A percentile compares a stretch with the other conserved stretches of the same genome.
Evolutionary conservation across 2,888 invertebrate species (phyloP).

Genomic region (Cephus pulcher): DNA sequence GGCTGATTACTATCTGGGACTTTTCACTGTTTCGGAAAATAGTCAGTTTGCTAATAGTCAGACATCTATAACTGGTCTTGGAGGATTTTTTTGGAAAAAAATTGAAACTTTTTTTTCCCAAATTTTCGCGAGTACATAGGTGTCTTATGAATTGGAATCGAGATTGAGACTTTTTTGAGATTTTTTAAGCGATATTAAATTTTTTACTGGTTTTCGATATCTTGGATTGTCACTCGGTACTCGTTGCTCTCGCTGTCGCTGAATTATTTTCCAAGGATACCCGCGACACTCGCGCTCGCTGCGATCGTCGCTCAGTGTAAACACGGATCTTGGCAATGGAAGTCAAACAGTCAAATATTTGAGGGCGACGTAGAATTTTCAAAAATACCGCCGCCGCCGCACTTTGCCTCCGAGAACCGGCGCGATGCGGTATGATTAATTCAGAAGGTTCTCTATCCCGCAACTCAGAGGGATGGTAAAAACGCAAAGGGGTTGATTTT

Average conservation of each 20-base stretch:
- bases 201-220: neutral
- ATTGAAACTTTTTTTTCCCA: neutral
- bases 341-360: conserved; percentile 56
- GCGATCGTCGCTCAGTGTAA: conserved; percentile 43
- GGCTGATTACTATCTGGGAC: neutral
- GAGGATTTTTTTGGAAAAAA: neutral
- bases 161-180: too few relatives aligned
- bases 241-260: conserved; percentile 12
- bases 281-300: conserved; percentile 38
- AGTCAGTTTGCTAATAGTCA: neutral
- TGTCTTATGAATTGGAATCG: neutral
- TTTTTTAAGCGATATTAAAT: neutral
- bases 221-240: neutral
- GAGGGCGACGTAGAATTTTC: conserved; percentile 46
- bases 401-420: neutral
- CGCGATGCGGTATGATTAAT: neutral
- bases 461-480: neutral
- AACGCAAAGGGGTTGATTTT: neutral
- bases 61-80: neutral
- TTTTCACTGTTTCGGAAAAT: neutral
- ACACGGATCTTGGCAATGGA: conserved; percentile 52
- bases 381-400: conserved; percentile 39
- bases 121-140: neutral
- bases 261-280: conserved; percentile 48
- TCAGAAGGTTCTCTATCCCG: neutral